Conservation (phyloP, 2,113 vertebrate species). For the Cyphomyrus plagiostoma region DNA sequence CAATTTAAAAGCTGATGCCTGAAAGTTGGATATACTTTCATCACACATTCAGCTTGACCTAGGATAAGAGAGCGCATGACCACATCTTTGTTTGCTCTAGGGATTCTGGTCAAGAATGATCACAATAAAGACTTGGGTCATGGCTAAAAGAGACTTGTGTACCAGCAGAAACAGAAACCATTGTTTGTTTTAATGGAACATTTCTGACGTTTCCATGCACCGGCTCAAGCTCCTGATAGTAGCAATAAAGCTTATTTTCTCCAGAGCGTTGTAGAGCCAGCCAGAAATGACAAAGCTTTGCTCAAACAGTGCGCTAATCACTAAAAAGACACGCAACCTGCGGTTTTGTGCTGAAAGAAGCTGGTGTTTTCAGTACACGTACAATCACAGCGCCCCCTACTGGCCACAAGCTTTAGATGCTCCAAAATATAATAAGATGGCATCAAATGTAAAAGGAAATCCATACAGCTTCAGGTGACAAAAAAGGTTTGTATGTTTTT, state of each 20-base stretch:
- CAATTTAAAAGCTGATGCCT: not conserved
- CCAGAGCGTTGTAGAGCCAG: not conserved
- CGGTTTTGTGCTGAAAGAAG: not conserved
- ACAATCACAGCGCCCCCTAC: slow-evolving; percentile 13
- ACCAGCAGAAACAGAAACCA: not conserved
- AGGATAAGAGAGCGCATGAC: not conserved
- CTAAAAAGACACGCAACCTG: slow-evolving; percentile 8
- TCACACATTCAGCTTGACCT: not conserved
- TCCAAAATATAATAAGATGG: not conserved
- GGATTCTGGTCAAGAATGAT: slow-evolving; percentile 7
- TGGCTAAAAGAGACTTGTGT: slow-evolving; percentile 10
- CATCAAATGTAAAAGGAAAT: not conserved
- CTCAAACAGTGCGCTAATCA: slow-evolving; percentile 12
- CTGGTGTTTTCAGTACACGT: not conserved
- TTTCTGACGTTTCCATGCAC: slow-evolving; percentile 4
- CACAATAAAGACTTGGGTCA: not conserved
- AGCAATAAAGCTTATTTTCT: slow-evolving; percentile 15
- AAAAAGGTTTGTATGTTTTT: not conserved
- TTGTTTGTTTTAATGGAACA: slow-evolving; percentile 12
- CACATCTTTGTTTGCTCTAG: not conserved
- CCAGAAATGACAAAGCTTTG: slow-evolving; percentile 16
- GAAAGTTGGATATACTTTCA: not conserved
- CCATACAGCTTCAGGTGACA: not conserved
- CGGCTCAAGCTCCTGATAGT: slow-evolving; percentile 2
- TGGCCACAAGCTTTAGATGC: not conserved